Evolutionary conservation across 2,888 invertebrate species (phyloP).

Genomic region (Macrosoma leucophasiata): DNA sequence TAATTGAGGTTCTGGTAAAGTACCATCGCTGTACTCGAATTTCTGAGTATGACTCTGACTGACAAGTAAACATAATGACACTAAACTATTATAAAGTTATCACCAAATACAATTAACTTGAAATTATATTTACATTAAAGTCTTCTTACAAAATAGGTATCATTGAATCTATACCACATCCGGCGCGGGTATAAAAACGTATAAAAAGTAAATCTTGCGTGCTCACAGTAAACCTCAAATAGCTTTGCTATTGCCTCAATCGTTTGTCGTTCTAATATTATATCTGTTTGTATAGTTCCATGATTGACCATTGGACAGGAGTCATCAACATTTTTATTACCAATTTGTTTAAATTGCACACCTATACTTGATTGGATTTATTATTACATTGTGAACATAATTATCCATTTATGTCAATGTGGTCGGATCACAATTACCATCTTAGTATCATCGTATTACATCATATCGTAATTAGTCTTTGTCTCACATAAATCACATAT

Average conservation of each 20-base stretch:
- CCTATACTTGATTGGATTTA: too few relatives aligned
- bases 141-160: slow-evolving; percentile 23
- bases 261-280: slow-evolving; percentile 41
- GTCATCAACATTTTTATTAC: slow-evolving; percentile 42
- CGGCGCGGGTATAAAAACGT: slow-evolving; percentile 64
- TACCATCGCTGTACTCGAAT: too few relatives aligned
- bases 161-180: slow-evolving; percentile 46
- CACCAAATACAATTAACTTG: slow-evolving; percentile 45
- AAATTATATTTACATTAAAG: slow-evolving; percentile 53
- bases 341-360: too few relatives aligned
- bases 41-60: too few relatives aligned
- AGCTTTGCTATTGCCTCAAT: slow-evolving; percentile 49
- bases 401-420: slow-evolving; percentile 12
- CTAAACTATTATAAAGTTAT: slow-evolving; percentile 44
- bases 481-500: too few relatives aligned
- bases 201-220: slow-evolving; percentile 35
- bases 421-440: too few relatives aligned
- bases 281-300: slow-evolving; percentile 48
- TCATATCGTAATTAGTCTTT: too few relatives aligned
- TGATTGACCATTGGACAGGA: slow-evolving; percentile 32
- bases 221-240: slow-evolving; percentile 61
- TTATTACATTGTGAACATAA: slow-evolving; percentile 1
- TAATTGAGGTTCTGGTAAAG: too few relatives aligned
- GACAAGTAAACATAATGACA: slow-evolving; percentile 39
- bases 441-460: too few relatives aligned